Conservation (phyloP, 2,888 invertebrate species). For the Eutolmus rufibarbis region DNA sequence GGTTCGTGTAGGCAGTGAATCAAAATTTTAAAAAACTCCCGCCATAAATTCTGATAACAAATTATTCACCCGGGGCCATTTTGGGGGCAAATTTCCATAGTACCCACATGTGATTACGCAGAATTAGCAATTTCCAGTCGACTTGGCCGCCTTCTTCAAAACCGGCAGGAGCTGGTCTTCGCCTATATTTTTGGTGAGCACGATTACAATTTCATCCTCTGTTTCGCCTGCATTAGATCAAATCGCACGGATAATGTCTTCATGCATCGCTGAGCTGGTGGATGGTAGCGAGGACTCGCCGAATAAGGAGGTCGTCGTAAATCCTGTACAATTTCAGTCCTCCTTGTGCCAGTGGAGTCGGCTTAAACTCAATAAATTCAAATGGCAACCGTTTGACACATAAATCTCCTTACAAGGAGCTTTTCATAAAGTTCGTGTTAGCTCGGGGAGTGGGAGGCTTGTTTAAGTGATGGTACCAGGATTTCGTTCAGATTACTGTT, state of each 20-base stretch:
- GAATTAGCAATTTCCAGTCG: neutral
- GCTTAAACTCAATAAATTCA: constrained; percentile 47
- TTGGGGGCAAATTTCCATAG: neutral
- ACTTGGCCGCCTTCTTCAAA: neutral
- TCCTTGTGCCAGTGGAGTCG: constrained; percentile 23
- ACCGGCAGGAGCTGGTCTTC: neutral
- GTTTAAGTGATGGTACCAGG: constrained; percentile 43
- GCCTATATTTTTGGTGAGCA: neutral
- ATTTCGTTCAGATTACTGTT: constrained; percentile 44
- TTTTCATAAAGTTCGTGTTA: constrained; percentile 48
- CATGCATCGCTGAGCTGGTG: constrained; percentile 20
- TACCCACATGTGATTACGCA: neutral
- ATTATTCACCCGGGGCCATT: neutral
- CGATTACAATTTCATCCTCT: neutral
- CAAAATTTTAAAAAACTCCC: neutral
- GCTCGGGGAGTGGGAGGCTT: constrained; percentile 36
- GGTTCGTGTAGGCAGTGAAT: neutral
- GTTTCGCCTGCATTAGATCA: constrained; percentile 39
- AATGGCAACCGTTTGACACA: constrained; percentile 47
- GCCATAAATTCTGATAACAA: neutral
- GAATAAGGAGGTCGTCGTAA: constrained; percentile 43
- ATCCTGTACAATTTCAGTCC: constrained; percentile 46
- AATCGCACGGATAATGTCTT: constrained; percentile 40
- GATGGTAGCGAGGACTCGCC: neutral
- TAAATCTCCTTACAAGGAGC: constrained; percentile 47